phyloP scores from a whole-genome alignment of 2,888 invertebrate species.

The Hipparchia sbordonii region DNA sequence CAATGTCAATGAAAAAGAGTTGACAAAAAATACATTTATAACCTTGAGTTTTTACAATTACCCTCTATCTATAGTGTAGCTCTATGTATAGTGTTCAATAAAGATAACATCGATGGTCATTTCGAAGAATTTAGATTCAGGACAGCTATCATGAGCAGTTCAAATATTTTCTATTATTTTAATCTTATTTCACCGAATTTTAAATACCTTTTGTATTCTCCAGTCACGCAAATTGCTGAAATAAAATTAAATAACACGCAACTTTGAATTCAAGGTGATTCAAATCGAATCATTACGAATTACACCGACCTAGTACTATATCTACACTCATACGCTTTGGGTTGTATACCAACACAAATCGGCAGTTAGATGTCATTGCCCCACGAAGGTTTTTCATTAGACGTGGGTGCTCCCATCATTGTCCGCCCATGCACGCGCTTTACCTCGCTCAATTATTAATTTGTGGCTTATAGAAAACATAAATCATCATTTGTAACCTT shows the following conservation, averaged over 20 bases:
- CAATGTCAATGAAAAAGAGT: slow-evolving; percentile 17
- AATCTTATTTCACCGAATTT: neutral
- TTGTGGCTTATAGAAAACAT: slow-evolving; percentile 18
- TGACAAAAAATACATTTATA: slow-evolving; percentile 5
- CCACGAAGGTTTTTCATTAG: slow-evolving; percentile 52
- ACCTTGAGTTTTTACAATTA: slow-evolving; percentile 11
- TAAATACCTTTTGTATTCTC: neutral
- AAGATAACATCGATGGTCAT: neutral
- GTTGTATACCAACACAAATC: slow-evolving; percentile 1
- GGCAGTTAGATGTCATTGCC: slow-evolving; percentile 44
- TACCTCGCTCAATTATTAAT: slow-evolving; percentile 34
- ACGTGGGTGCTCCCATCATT: slow-evolving; percentile 56
- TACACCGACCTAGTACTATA: neutral
- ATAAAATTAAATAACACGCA: neutral
- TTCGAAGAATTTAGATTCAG: neutral
- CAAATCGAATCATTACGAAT: neutral
- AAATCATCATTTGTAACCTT: slow-evolving; percentile 22
- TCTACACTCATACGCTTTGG: neutral
- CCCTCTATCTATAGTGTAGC: neutral
- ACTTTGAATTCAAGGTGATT: neutral
- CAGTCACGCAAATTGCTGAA: neutral
- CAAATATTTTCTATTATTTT: neutral
- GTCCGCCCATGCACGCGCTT: slow-evolving; percentile 58
- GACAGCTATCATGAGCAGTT: neutral
- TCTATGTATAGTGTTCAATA: neutral